Evolutionary conservation across 1,140 invertebrate genomes (phyloP).

Genomic region (Ostrea edulis): DNA sequence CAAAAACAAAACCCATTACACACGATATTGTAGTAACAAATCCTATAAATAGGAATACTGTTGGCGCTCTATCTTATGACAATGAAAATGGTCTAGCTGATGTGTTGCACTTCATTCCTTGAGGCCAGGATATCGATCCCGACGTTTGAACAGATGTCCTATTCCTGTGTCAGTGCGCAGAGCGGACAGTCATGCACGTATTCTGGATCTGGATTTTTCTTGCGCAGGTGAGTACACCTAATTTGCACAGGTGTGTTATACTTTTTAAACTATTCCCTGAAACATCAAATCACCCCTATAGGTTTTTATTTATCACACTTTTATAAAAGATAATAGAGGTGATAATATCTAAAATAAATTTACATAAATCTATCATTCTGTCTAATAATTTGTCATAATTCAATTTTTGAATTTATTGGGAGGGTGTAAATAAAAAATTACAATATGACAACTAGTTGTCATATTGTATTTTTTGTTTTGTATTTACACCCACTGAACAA

Average conservation of each 20-base stretch:
- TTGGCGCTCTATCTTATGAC: not conserved
- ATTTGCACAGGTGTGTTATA: not conserved
- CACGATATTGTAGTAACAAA: too few relatives aligned
- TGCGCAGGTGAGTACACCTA: not conserved
- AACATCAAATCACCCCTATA: too few relatives aligned
- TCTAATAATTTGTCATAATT: not conserved
- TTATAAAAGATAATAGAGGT: not conserved
- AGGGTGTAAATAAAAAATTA: too few relatives aligned
- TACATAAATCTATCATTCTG: not conserved
- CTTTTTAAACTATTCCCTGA: too few relatives aligned
- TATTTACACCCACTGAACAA: not conserved
- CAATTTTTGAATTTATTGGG: too few relatives aligned
- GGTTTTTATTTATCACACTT: too few relatives aligned
- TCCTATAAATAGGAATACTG: too few relatives aligned
- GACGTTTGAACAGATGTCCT: not conserved
- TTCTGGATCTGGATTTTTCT: not conserved
- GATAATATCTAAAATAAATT: not conserved
- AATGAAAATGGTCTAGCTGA: not conserved
- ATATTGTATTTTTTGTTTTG: not conserved
- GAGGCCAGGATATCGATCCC: not conserved
- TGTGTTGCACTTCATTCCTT: not conserved
- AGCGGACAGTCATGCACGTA: not conserved
- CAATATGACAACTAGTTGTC: too few relatives aligned
- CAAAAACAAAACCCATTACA: too few relatives aligned
- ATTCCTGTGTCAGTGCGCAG: not conserved